Percentiles rank a stretch among this genome's conserved stretches.
These are phyloP conservation scores for Diogma glabrata DNA, from an alignment of 2,888 invertebrate species.

Conservation along the genomic window DNA sequence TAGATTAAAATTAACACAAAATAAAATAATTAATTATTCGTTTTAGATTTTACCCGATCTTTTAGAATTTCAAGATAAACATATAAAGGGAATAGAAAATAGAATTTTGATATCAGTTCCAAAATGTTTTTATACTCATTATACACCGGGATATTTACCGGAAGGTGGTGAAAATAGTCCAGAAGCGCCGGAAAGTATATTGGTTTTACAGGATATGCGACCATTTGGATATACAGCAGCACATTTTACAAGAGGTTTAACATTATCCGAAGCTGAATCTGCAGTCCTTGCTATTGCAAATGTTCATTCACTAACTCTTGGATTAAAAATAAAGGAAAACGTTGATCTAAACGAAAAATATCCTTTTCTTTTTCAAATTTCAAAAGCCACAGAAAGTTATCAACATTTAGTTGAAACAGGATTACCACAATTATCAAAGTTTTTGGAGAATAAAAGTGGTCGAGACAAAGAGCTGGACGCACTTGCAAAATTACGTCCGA, in stretches of 20 bases:
- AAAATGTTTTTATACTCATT: constrained; percentile 54
- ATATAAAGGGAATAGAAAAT: constrained; percentile 30
- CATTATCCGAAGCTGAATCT: constrained; percentile 46
- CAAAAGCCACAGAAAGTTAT: constrained; percentile 67
- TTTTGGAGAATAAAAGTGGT: constrained; percentile 54
- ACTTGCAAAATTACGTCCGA: constrained; percentile 46
- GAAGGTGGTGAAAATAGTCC: constrained; percentile 29
- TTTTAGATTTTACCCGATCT: constrained; percentile 57
- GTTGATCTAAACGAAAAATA: constrained; percentile 24
- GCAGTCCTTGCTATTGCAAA: constrained; percentile 61
- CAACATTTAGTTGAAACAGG: constrained; percentile 67
- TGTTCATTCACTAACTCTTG: constrained; percentile 61
- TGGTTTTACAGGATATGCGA: constrained; percentile 64
- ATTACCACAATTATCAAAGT: constrained; percentile 60
- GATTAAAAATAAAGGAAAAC: constrained; percentile 43
- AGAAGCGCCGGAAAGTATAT: constrained; percentile 50
- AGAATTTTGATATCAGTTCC: constrained; percentile 53
- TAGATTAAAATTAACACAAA: not conserved
- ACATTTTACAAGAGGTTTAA: constrained; percentile 24
- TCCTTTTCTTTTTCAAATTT: constrained; percentile 61
- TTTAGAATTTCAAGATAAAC: constrained; percentile 45
- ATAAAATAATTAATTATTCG: constrained; percentile 11
- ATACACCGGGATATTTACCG: constrained; percentile 36
- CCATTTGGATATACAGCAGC: constrained; percentile 29
- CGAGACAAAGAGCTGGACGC: constrained; percentile 49